phyloP scores from a whole-genome alignment of 2,888 invertebrate species.

The Caenorhabditis sinica region DNA sequence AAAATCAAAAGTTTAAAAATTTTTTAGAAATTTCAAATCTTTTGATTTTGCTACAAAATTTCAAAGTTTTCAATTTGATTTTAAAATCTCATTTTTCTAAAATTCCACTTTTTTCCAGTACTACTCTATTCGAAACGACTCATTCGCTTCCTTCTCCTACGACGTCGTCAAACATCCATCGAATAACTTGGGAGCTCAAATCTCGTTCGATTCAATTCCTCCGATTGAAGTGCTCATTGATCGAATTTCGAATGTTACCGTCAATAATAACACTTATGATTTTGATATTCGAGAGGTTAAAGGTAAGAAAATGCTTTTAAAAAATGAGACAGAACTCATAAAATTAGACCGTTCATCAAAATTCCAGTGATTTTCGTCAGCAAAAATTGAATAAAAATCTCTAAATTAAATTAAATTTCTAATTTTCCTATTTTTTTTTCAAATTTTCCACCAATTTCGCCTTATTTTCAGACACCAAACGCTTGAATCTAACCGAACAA shows the following conservation, averaged over 20 bases:
- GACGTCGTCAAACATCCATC: conserved; percentile 69
- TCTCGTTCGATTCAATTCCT: conserved; percentile 72
- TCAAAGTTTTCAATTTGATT: not conserved
- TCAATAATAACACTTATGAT: conserved; percentile 82
- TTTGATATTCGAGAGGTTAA: conserved; percentile 79
- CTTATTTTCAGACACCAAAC: conserved; percentile 75
- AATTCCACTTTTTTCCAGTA: conserved; percentile 77
- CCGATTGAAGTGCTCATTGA: conserved; percentile 77
- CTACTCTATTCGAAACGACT: conserved; percentile 80
- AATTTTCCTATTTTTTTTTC: too few species aligned
- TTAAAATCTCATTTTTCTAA: too few species aligned
- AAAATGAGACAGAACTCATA: too few species aligned
- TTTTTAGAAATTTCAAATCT: too few species aligned
- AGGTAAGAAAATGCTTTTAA: conserved; percentile 44
- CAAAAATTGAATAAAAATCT: not conserved
- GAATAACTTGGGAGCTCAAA: conserved; percentile 56
- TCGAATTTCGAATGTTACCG: conserved; percentile 80
- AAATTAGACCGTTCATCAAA: too few species aligned
- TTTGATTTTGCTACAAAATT: too few species aligned
- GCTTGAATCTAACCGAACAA: conserved; percentile 76
- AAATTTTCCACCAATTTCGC: not conserved
- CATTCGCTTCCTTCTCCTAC: conserved; percentile 83
- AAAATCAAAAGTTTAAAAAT: too few species aligned
- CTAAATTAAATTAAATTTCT: not conserved
- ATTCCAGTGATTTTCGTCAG: too few species aligned